Evolutionary conservation across 2,797 vertebrate species (phyloP).

Genomic region (Austrolebias charrua): DNA sequence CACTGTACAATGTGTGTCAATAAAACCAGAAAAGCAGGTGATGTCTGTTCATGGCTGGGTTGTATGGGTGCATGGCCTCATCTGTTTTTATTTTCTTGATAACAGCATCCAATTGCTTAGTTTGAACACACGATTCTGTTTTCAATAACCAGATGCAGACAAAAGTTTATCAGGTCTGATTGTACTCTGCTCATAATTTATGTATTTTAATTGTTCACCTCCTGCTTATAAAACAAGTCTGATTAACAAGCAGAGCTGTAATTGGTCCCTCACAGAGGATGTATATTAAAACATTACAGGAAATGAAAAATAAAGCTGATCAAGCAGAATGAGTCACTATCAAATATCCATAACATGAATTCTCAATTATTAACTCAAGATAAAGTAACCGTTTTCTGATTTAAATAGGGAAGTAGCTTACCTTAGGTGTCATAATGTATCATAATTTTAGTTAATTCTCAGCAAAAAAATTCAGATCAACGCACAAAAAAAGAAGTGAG

Average conservation of each 20-base stretch:
- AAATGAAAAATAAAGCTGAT: conserved; percentile 32
- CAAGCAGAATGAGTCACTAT: conserved; percentile 13
- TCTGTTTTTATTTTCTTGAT: conserved; percentile 43
- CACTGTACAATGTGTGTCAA: conserved; percentile 51
- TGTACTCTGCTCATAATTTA: conserved; percentile 45
- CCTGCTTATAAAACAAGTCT: conserved; percentile 58
- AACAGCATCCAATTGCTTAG: conserved; percentile 32
- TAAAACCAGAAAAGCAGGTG: conserved; percentile 60
- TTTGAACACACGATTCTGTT: conserved; percentile 28
- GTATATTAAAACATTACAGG: conserved; percentile 46
- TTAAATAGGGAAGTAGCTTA: background rate
- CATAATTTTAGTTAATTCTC: conserved; percentile 3
- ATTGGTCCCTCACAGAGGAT: conserved; percentile 59
- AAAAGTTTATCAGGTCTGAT: conserved; percentile 38
- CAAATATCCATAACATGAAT: conserved; percentile 12
- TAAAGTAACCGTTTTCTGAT: background rate
- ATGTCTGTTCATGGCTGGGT: conserved; percentile 21
- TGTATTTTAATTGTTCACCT: conserved; percentile 57
- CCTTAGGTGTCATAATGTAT: no score
- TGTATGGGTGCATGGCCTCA: conserved; percentile 1
- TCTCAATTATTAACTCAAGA: background rate
- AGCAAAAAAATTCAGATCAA: conserved; percentile 3
- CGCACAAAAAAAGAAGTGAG: background rate
- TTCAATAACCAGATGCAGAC: conserved; percentile 54
- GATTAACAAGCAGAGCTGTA: conserved; percentile 59